Evolutionary conservation across 2,888 invertebrate genomes (phyloP).

Genomic region (Atrina japonica): DNA sequence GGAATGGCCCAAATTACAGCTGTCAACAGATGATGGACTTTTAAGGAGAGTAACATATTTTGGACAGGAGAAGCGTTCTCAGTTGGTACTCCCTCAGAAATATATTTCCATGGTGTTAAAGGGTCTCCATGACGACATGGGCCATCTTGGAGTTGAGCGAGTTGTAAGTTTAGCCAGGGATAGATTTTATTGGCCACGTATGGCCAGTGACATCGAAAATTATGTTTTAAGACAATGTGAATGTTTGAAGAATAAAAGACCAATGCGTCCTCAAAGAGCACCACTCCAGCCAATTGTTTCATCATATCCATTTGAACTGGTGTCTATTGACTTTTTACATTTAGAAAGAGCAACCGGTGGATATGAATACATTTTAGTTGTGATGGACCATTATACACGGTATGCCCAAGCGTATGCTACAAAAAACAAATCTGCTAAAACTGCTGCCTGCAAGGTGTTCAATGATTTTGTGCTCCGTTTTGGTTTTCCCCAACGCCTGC

Average conservation of each 20-base stretch:
- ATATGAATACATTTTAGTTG: slow-evolving; percentile 49
- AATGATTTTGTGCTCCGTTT: slow-evolving; percentile 49
- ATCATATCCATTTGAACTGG: slow-evolving; percentile 41
- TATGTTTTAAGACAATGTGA: slow-evolving; percentile 34
- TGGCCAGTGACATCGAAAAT: slow-evolving; percentile 38
- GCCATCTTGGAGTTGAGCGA: slow-evolving; percentile 46
- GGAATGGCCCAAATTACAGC: not conserved
- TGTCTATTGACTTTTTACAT: slow-evolving; percentile 48
- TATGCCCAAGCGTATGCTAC: slow-evolving; percentile 52
- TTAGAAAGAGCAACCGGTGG: slow-evolving; percentile 47
- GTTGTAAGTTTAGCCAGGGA: slow-evolving; percentile 37
- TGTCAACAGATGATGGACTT: no score
- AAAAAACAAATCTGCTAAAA: slow-evolving; percentile 41
- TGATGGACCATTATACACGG: slow-evolving; percentile 48
- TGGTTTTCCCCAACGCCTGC: slow-evolving; percentile 45
- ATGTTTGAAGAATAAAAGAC: slow-evolving; percentile 37
- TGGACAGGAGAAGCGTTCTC: slow-evolving; percentile 14
- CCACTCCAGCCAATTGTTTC: slow-evolving; percentile 39
- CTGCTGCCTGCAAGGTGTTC: slow-evolving; percentile 50
- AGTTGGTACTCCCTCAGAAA: slow-evolving; percentile 39
- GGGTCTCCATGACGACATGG: slow-evolving; percentile 49
- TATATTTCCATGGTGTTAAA: slow-evolving; percentile 15
- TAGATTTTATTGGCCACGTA: slow-evolving; percentile 53
- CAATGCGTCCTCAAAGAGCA: slow-evolving; percentile 16
- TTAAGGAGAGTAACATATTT: slow-evolving; percentile 26